phyloP scores from a whole-genome alignment of 2,797 vertebrate genomes.

The Pachyuromys duprasi region DNA sequence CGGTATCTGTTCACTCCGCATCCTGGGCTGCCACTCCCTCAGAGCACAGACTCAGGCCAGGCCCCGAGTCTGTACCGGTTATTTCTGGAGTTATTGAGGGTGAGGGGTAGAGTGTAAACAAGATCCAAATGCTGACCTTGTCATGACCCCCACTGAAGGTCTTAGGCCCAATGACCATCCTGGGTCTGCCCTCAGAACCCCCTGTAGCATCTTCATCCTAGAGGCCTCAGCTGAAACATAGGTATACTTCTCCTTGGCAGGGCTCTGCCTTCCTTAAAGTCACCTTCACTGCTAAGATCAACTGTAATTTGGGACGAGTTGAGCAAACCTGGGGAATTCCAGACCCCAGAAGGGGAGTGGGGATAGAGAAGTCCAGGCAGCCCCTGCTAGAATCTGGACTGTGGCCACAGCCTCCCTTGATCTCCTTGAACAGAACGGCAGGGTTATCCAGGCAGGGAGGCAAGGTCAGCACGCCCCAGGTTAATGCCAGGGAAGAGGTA shows the following conservation, averaged over 20 bases:
- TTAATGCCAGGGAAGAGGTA: not conserved
- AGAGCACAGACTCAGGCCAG: not conserved
- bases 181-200: not conserved
- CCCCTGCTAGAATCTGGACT: not conserved
- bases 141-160: not conserved
- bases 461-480: not conserved
- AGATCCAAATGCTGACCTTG: not conserved
- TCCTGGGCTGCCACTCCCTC: not conserved
- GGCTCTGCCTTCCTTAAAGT: slow-evolving; percentile 47
- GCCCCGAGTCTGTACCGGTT: not conserved
- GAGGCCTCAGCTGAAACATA: not conserved
- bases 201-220: not conserved
- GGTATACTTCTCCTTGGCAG: not conserved
- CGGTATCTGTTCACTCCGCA: not conserved
- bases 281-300: slow-evolving; percentile 42
- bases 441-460: not conserved
- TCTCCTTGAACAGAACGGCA: not conserved
- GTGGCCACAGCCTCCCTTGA: not conserved
- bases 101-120: not conserved
- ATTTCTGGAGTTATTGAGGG: not conserved
- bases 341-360: not conserved
- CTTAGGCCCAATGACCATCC: not conserved
- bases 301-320: not conserved
- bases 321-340: not conserved
- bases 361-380: not conserved